These are phyloP conservation scores for Echinometra lucunter DNA, from an alignment of 53 echinoderm and acorn worm species.

Conservation along the genomic window DNA sequence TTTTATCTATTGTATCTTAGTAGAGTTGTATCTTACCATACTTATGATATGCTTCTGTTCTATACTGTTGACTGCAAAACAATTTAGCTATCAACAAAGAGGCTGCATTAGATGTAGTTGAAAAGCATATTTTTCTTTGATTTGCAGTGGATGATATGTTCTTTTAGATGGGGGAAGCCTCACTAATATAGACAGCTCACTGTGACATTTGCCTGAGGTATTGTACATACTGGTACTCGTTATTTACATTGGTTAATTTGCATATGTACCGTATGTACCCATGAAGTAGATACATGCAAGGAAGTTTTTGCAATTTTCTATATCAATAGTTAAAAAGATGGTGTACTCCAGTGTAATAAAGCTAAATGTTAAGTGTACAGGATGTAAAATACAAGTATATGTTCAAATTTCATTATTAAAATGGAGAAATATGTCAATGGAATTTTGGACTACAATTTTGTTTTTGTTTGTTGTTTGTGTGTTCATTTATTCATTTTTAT, in stretches of 20 bases:
- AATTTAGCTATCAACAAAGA: not conserved
- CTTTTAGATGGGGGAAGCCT: not conserved
- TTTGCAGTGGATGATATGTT: not conserved
- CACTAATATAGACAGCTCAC: not conserved
- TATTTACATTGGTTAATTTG: not conserved
- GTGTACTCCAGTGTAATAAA: slow-evolving; percentile 22
- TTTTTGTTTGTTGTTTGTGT: not conserved
- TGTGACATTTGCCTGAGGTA: not conserved
- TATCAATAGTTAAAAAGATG: not conserved
- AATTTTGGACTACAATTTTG: not conserved
- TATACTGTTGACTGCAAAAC: not conserved
- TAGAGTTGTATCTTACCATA: no score
- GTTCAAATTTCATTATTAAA: slow-evolving; percentile 63
- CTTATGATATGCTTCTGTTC: not conserved
- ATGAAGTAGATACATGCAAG: not conserved
- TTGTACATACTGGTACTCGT: not conserved
- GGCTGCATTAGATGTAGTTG: not conserved
- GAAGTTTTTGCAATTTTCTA: slow-evolving; percentile 31
- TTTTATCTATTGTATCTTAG: not conserved
- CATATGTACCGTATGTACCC: not conserved
- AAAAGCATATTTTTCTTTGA: not conserved
- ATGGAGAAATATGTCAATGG: slow-evolving; percentile 46
- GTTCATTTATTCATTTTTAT: no score
- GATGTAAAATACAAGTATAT: slow-evolving; percentile 45
- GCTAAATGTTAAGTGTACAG: slow-evolving; percentile 25